Evolutionary conservation across 2,888 invertebrate species (phyloP).

Genomic region (Conomelus anceps): DNA sequence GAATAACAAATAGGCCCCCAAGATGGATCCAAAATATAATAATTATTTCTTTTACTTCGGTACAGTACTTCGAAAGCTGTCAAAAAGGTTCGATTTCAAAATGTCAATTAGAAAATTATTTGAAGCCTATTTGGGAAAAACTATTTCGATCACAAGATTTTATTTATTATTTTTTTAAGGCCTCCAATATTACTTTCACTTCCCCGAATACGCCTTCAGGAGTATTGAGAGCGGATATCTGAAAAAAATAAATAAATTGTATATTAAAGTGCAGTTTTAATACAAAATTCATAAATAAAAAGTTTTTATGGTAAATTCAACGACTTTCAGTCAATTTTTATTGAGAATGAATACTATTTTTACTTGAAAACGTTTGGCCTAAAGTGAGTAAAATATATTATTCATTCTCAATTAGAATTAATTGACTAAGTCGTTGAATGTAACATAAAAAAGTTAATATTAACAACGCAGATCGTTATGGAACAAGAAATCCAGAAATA

Average conservation of each 20-base stretch:
- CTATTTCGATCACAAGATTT: background rate
- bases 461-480: too few species aligned
- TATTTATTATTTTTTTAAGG: background rate
- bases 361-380: too few species aligned
- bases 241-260: conserved; percentile 38
- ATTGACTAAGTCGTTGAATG: too few species aligned
- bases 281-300: background rate
- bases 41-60: too few species aligned
- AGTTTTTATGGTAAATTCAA: too few species aligned
- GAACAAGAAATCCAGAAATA: too few species aligned
- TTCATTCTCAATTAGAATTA: too few species aligned
- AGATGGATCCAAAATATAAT: background rate
- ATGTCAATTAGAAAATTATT: background rate
- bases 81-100: background rate
- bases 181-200: conserved; percentile 42
- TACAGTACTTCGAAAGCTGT: background rate
- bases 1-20: background rate
- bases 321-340: too few species aligned
- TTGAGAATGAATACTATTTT: too few species aligned
- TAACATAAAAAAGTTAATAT: too few species aligned
- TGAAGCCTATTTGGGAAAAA: background rate
- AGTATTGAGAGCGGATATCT: conserved; percentile 75
- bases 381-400: too few species aligned
- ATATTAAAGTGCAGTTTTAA: background rate
- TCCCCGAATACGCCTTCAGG: conserved; percentile 72